Percentiles rank a stretch among this genome's conserved stretches.
Conservation (phyloP, 2,888 invertebrate species). For the Chrysolina americana region DNA sequence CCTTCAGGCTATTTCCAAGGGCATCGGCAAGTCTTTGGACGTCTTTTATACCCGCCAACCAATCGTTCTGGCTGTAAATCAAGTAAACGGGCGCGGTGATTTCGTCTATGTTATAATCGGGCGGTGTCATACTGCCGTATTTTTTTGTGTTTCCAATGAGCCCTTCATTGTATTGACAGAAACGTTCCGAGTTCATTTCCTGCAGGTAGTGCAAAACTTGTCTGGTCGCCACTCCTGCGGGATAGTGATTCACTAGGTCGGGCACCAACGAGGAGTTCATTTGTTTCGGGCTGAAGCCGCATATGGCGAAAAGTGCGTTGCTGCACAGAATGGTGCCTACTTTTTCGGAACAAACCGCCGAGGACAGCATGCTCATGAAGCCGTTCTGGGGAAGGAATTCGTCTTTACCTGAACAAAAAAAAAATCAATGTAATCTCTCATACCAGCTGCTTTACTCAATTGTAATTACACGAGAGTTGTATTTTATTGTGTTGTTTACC, state of each 20-base stretch:
- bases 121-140: conserved; percentile 66
- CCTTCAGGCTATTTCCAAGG: conserved; percentile 56
- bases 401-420: not conserved
- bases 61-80: conserved; percentile 71
- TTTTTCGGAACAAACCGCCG: conserved; percentile 34
- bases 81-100: conserved; percentile 69
- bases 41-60: conserved; percentile 67
- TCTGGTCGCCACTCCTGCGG: conserved; percentile 71
- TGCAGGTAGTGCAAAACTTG: conserved; percentile 84
- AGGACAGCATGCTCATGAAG: conserved; percentile 65
- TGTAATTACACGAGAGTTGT: no score
- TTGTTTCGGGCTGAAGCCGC: conserved; percentile 62
- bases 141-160: conserved; percentile 49
- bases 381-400: conserved; percentile 78
- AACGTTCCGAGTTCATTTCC: conserved; percentile 69
- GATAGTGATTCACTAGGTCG: conserved; percentile 52
- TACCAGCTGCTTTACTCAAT: no score
- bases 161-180: conserved; percentile 74
- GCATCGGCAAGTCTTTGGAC: conserved; percentile 61
- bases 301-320: conserved; percentile 60
- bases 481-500: no score
- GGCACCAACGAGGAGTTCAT: conserved; percentile 62
- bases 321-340: conserved; percentile 55
- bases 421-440: no score
- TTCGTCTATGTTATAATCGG: conserved; percentile 67